Evolutionary conservation across 2,113 vertebrate genomes (phyloP), one percentile per base, ranked within the genome.

Genomic region (Chaenogobius annularis): DNA sequence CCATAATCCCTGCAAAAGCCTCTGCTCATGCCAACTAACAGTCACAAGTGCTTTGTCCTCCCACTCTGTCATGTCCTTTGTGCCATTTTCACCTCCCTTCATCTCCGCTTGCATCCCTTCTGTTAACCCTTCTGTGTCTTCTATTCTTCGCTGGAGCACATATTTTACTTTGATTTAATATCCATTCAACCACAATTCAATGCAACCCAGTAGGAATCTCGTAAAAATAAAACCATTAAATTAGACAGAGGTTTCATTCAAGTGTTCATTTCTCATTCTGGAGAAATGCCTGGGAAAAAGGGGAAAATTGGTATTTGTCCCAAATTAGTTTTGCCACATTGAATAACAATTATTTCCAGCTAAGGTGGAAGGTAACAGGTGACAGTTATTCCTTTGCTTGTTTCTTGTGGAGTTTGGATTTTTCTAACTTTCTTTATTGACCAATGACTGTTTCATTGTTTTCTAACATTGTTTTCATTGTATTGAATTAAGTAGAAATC

Each of bases 201-300:
- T 69, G 62, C 76, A 68, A 78, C 75, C 80, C 72, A 78, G 83
- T 87, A 35, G 55, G n/a, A 43, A 52, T 68, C 72, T 69, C 83
- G 80, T 84, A 73, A 59, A 87, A 86, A 67, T 78, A 76, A 82
- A 81, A 74, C 26, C 76, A 74, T 84, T 77, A 40, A 80, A 78
- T 83, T 81, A 81, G 68, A 54, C 55, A 56, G 75, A 76, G 70
- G 65, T 72, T 65, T 43, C 10, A 56, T 54, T 83, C 67, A 65
- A 56, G 59, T 68, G 54, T 66, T 68, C 70, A 73, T 85, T 75
- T 75, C 47, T 74, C 69, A 73, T 81, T 78, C 79, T 76, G 43
- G 69, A 74, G 67, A 80, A 84, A 76, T 72, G 23, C 31, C 50
- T 40, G 58, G 71, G 78, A 81, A 67, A 63, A 69, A 35, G 44